These are phyloP conservation scores for Nannoperca australis DNA, from an alignment of 2,797 vertebrate species.

Conservation along the genomic window DNA sequence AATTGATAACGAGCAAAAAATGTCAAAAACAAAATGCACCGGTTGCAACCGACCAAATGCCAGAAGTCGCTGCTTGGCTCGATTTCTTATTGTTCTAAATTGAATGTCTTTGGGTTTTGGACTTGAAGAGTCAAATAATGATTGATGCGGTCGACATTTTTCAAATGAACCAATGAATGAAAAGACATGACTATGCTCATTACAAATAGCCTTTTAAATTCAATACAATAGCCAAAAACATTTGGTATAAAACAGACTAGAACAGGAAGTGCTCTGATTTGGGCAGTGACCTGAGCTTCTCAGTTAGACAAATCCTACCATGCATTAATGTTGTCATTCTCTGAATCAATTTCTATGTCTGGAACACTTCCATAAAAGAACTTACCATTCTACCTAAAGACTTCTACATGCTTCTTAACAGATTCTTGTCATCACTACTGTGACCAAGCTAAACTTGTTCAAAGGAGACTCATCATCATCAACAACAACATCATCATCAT, in stretches of 20 bases:
- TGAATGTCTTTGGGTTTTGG: too few relatives aligned
- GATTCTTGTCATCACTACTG: not conserved
- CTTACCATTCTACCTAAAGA: conserved; percentile 1
- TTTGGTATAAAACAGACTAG: not conserved
- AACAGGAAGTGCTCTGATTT: too few relatives aligned
- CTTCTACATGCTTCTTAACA: not conserved
- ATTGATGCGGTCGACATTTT: not conserved
- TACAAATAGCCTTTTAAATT: not conserved
- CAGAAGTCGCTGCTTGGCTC: not conserved
- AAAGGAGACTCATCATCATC: not conserved
- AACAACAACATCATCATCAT: not conserved
- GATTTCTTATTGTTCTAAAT: not conserved
- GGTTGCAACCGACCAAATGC: not conserved
- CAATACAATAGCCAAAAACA: not conserved
- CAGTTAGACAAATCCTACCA: not conserved
- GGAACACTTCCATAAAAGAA: not conserved
- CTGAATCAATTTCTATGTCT: not conserved
- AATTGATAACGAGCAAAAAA: not conserved
- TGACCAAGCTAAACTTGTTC: not conserved
- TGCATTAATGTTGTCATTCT: not conserved
- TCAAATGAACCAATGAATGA: too few relatives aligned
- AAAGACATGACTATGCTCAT: not conserved
- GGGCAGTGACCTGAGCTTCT: too few relatives aligned
- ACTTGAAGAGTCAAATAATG: not conserved
- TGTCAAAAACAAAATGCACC: not conserved